A percentile compares a stretch with the other conserved stretches of the same genome.
phyloP scores from a whole-genome alignment of 2,113 vertebrate species.

The Lonchura striata region DNA sequence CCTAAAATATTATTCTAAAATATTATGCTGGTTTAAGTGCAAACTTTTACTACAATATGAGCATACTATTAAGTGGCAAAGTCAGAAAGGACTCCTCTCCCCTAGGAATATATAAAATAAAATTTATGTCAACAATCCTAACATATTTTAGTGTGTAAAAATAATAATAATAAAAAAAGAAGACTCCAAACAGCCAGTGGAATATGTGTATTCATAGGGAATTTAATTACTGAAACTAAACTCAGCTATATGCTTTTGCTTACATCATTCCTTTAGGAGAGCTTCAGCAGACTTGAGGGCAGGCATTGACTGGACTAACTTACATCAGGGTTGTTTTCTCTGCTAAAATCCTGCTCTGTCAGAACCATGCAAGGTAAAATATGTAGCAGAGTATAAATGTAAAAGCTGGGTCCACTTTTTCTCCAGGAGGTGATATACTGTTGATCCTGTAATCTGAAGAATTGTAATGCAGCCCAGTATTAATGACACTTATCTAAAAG shows the following conservation, averaged over 20 bases:
- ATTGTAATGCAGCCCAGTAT: neutral
- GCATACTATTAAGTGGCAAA: neutral
- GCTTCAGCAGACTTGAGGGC: neutral
- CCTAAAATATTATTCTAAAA: neutral
- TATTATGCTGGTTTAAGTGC: neutral
- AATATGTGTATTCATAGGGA: neutral
- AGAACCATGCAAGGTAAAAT: neutral
- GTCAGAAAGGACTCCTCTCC: neutral
- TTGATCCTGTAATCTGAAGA: neutral
- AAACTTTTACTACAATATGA: neutral
- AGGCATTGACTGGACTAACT: neutral
- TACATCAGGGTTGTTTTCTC: neutral
- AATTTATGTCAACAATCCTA: neutral
- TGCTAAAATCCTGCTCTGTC: neutral
- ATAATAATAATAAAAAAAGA: no score
- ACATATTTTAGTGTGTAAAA: neutral
- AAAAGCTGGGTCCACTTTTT: neutral
- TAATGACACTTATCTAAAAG: neutral
- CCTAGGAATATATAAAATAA: neutral
- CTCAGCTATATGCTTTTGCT: neutral
- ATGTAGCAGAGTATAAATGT: neutral
- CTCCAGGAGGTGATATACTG: accelerated
- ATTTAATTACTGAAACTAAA: neutral
- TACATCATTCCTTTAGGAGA: neutral
- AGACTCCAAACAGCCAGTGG: neutral